These are phyloP conservation scores for Melanargia galathea DNA, from an alignment of 2,888 invertebrate genomes.

Conservation along the genomic window DNA sequence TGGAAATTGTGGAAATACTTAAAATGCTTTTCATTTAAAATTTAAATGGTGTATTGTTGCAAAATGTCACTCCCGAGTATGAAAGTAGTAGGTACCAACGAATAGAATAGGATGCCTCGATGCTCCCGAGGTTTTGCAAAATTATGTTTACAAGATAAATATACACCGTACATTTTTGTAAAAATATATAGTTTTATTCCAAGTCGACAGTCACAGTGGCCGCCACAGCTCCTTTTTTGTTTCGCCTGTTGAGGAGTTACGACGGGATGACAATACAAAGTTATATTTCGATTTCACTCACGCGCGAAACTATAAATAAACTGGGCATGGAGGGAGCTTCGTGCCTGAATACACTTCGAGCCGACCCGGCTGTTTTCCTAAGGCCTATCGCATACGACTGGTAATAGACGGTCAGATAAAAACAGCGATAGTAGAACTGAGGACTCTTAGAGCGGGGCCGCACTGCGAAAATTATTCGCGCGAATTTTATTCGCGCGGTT, in stretches of 20 bases:
- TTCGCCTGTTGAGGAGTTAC: constrained; percentile 43
- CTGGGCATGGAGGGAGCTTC: constrained; percentile 37
- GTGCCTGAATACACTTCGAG: constrained; percentile 31
- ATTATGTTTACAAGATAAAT: no score
- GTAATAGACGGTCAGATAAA: neutral
- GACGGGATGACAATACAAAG: constrained; percentile 50
- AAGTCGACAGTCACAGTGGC: constrained; percentile 19
- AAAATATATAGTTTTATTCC: neutral
- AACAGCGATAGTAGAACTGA: no score
- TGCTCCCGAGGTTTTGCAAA: no score
- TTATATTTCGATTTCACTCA: constrained; percentile 55
- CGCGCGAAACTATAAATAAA: constrained; percentile 43
- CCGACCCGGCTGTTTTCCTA: neutral
- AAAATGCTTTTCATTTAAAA: no score
- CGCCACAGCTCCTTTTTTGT: constrained; percentile 38
- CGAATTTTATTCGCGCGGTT: no score
- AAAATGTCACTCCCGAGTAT: no score
- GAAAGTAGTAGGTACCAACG: no score
- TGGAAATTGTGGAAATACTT: no score
- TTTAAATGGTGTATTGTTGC: no score
- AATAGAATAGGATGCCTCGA: no score
- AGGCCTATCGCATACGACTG: neutral
- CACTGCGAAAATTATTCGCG: no score
- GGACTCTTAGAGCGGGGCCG: no score
- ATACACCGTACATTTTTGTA: neutral